A percentile compares a stretch with the other conserved stretches of the same genome.
Conservation (phyloP, 2,113 vertebrate genomes). For the Boulengeromyrus knoepffleri region DNA sequence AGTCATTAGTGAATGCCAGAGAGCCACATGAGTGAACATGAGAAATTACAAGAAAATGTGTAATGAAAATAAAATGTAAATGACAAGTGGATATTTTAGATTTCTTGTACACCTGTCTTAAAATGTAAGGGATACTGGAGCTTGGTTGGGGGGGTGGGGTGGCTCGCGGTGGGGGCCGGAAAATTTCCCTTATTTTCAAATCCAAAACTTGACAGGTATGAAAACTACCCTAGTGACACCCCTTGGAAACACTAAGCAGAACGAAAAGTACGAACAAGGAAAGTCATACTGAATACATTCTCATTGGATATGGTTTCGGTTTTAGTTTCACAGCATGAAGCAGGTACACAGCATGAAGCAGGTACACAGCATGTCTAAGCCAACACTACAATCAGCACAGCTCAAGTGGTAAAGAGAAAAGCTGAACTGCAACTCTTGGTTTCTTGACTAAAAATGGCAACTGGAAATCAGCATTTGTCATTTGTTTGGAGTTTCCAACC, state of each 20-base stretch:
- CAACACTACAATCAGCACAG: neutral
- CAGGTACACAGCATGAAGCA: neutral
- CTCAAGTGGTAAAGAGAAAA: neutral
- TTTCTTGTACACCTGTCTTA: too few species aligned
- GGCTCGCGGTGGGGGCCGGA: too few species aligned
- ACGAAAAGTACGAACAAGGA: neutral
- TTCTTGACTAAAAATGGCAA: neutral
- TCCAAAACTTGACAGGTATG: too few species aligned
- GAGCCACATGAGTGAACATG: too few species aligned
- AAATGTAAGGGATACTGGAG: too few species aligned
- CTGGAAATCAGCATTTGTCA: neutral
- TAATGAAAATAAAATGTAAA: too few species aligned
- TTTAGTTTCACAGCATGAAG: neutral
- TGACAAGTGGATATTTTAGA: too few species aligned
- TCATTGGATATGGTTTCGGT: constrained; percentile 21
- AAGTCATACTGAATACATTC: constrained; percentile 4
- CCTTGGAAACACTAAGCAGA: neutral
- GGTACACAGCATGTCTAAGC: neutral
- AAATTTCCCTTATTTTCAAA: too few species aligned
- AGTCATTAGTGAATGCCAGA: too few species aligned
- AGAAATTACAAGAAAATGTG: too few species aligned
- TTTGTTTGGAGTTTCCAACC: neutral
- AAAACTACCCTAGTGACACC: neutral
- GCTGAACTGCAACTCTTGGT: neutral
- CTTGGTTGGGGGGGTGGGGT: too few species aligned